Percentiles rank a stretch among this genome's conserved stretches.
phyloP scores from a whole-genome alignment of 35 echinoderm and acorn worm species.

The Heliocidaris erythrogramma region DNA sequence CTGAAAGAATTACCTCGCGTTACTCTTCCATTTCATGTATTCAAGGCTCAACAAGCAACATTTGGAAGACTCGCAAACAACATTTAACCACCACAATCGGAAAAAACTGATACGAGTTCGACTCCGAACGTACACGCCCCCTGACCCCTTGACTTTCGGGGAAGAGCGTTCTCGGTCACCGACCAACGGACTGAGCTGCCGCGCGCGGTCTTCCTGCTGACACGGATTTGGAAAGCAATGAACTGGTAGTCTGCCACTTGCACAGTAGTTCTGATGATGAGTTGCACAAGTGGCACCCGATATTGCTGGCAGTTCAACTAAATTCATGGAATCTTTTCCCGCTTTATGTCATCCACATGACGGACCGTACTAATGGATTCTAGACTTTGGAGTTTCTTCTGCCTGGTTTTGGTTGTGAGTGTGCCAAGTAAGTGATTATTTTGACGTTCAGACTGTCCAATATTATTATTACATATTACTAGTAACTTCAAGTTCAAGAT shows the following conservation, averaged over 20 bases:
- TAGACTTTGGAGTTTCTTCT: background rate
- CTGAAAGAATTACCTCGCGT: background rate
- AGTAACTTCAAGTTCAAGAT: too few species aligned
- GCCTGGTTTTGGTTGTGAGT: background rate
- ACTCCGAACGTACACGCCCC: background rate
- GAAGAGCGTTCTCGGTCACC: background rate
- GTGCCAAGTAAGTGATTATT: background rate
- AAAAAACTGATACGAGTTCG: too few species aligned
- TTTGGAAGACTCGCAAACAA: too few species aligned
- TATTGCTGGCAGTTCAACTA: background rate
- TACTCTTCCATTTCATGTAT: too few species aligned
- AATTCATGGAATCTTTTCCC: background rate
- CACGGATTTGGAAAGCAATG: background rate
- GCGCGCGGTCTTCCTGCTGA: background rate
- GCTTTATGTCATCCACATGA: background rate
- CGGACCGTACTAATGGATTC: background rate
- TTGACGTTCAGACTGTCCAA: too few species aligned
- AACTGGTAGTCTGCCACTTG: background rate
- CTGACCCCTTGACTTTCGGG: conserved; percentile 38
- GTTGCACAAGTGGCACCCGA: background rate
- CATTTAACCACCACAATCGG: too few species aligned
- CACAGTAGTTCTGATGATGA: background rate
- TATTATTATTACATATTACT: too few species aligned
- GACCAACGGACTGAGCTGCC: background rate
- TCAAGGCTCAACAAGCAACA: too few species aligned